A percentile compares a stretch with the other conserved stretches of the same genome.
Evolutionary conservation across 2,113 vertebrate genomes (phyloP).

Genomic region (Phaetusa simplex): DNA sequence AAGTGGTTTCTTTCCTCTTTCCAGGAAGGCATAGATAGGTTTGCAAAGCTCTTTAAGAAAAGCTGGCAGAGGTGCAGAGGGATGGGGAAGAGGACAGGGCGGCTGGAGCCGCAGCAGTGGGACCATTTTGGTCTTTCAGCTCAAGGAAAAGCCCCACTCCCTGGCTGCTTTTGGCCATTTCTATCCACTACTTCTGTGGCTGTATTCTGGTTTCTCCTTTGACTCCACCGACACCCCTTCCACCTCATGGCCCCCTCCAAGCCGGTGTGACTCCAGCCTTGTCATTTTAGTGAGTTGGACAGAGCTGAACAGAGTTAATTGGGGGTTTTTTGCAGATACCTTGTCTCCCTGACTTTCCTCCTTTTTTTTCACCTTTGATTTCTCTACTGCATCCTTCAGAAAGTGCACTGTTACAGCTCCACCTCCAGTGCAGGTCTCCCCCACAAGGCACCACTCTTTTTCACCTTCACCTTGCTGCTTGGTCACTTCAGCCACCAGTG

Average conservation of each 20-base stretch:
- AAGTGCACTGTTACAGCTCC: not conserved
- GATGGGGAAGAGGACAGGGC: not conserved
- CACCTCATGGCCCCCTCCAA: not conserved
- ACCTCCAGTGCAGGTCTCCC: not conserved
- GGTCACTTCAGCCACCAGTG: not conserved
- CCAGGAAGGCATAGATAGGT: not conserved
- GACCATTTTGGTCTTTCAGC: not conserved
- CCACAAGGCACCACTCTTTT: not conserved
- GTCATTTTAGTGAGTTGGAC: not conserved
- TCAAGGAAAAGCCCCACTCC: not conserved
- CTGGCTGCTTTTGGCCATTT: not conserved
- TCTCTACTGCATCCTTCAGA: not conserved
- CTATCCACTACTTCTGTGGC: not conserved
- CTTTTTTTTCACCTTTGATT: not conserved
- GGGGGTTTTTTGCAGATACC: not conserved
- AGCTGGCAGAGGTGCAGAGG: not conserved
- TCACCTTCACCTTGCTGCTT: not conserved
- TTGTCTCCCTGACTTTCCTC: not conserved
- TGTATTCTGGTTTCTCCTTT: not conserved
- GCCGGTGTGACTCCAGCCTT: not conserved
- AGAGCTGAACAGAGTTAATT: not conserved
- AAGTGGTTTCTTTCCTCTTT: not conserved
- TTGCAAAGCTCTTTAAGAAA: not conserved
- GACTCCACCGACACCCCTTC: not conserved
- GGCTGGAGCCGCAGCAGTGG: not conserved